These are phyloP conservation scores for Eupithecia dodoneata DNA, from an alignment of 2,888 invertebrate genomes.

Conservation along the genomic window DNA sequence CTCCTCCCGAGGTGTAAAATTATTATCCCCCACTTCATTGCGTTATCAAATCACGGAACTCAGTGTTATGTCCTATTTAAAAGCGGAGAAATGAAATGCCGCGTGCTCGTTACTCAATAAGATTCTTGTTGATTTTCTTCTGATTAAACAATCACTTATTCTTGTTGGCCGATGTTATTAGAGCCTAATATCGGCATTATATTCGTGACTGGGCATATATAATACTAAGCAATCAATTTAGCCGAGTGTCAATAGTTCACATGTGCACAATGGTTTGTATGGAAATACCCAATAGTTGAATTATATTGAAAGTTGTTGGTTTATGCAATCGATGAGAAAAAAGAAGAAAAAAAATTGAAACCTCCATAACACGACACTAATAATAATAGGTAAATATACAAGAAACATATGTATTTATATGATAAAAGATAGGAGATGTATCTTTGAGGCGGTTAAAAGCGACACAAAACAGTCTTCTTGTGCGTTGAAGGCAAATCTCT, in stretches of 20 bases:
- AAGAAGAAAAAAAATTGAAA: too few relatives aligned
- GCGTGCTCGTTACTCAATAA: constrained; percentile 46
- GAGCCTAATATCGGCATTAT: constrained; percentile 11
- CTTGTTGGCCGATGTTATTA: constrained; percentile 19
- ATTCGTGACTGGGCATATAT: constrained; percentile 25
- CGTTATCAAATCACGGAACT: constrained; percentile 54
- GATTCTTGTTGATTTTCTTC: constrained; percentile 13
- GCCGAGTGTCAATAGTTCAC: background rate
- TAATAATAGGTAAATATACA: too few relatives aligned
- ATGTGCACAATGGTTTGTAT: background rate
- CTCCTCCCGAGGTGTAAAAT: constrained; percentile 64
- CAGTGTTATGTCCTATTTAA: constrained; percentile 34
- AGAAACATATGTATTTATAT: too few relatives aligned
- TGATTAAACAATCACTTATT: constrained; percentile 18
- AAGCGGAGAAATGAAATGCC: constrained; percentile 38
- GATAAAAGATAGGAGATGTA: constrained; percentile 32
- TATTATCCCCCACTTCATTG: constrained; percentile 62
- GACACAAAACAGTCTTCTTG: constrained; percentile 9
- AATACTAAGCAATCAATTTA: background rate
- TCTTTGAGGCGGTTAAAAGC: constrained; percentile 57
- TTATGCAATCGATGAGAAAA: constrained; percentile 46
- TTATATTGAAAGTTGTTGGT: constrained; percentile 41
- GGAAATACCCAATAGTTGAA: constrained; percentile 37
- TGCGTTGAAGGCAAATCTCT: constrained; percentile 22
- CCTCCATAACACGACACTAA: too few relatives aligned